These are phyloP conservation scores for Hylaeus volcanicus DNA, from an alignment of 1,140 invertebrate species.

Conservation along the genomic window DNA sequence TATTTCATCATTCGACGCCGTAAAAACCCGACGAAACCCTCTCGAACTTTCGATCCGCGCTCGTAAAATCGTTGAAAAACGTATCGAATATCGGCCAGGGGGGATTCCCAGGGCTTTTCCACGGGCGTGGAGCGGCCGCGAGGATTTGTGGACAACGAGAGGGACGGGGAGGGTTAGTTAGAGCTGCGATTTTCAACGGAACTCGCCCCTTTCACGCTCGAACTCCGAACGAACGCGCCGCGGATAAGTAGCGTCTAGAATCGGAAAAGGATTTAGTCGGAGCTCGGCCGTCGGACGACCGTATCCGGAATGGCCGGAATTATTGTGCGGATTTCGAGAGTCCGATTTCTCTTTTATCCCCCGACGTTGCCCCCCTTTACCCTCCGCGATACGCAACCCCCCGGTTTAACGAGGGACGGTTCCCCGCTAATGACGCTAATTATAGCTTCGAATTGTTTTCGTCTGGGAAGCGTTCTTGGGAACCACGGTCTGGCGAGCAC, in stretches of 20 bases:
- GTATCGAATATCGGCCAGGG: not conserved
- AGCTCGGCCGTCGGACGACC: not conserved
- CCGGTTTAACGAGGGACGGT: constrained; percentile 13
- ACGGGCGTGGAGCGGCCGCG: too few relatives aligned
- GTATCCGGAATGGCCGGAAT: constrained; percentile 38
- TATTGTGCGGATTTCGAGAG: constrained; percentile 49
- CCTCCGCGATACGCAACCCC: constrained; percentile 16
- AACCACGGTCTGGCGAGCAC: too few relatives aligned
- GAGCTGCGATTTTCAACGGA: not conserved
- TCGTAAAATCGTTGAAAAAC: constrained; percentile 26
- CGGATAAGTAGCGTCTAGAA: constrained; percentile 52
- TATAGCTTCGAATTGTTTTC: constrained; percentile 30
- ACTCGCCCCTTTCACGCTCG: too few relatives aligned
- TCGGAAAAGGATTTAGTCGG: constrained; percentile 49
- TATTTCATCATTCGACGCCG: too few relatives aligned
- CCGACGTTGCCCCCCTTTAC: not conserved
- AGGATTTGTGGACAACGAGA: too few relatives aligned
- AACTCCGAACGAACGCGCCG: constrained; percentile 30
- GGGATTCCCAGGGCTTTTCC: too few relatives aligned
- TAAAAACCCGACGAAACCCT: too few relatives aligned
- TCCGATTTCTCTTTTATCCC: not conserved
- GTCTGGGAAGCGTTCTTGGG: too few relatives aligned
- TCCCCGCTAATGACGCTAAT: constrained; percentile 39
- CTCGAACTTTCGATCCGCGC: too few relatives aligned
- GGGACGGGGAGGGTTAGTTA: too few relatives aligned